These are phyloP conservation scores for Hydrozoanthus gracilis DNA, from an alignment of 92 coral and sea anemone genomes.

Conservation along the genomic window DNA sequence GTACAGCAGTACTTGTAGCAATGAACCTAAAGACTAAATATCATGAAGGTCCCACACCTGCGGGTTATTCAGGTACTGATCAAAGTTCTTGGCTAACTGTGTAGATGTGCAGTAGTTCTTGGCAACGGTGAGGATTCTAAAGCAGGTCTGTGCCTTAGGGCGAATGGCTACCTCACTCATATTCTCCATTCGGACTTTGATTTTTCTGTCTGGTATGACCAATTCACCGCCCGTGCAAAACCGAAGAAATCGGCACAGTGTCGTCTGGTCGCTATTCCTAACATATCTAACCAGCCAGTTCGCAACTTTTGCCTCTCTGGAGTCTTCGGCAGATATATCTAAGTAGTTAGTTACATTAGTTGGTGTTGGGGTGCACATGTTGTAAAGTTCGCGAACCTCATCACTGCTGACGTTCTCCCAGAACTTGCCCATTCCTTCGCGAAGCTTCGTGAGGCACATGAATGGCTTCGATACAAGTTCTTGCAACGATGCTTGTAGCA, in stretches of 20 bases:
- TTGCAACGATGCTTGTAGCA: conserved; percentile 37
- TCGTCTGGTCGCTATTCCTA: conserved; percentile 30
- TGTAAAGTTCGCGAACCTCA: conserved; percentile 50
- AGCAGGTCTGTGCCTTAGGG: conserved; percentile 56
- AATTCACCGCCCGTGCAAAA: conserved; percentile 55
- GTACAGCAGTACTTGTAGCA: neutral
- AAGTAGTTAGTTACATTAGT: conserved; percentile 27
- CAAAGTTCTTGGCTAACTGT: conserved; percentile 45
- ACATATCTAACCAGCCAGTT: conserved; percentile 56
- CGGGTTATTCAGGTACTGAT: conserved; percentile 46
- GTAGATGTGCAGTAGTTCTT: conserved; percentile 48
- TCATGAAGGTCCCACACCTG: conserved; percentile 49
- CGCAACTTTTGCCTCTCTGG: conserved; percentile 23
- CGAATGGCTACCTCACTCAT: conserved; percentile 57
- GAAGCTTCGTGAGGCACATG: conserved; percentile 50
- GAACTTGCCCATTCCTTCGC: conserved; percentile 54
- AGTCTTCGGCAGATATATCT: conserved; percentile 28
- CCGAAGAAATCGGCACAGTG: conserved; percentile 50
- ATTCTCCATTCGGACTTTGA: conserved; percentile 43
- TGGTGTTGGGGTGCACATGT: conserved; percentile 37
- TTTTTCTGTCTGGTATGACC: conserved; percentile 45
- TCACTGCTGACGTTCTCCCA: conserved; percentile 41
- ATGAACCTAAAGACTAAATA: neutral
- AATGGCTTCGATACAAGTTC: conserved; percentile 60
- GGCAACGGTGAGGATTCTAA: conserved; percentile 43